phyloP scores from a whole-genome alignment of 2,888 invertebrate genomes.

The Cerastoderma edule region DNA sequence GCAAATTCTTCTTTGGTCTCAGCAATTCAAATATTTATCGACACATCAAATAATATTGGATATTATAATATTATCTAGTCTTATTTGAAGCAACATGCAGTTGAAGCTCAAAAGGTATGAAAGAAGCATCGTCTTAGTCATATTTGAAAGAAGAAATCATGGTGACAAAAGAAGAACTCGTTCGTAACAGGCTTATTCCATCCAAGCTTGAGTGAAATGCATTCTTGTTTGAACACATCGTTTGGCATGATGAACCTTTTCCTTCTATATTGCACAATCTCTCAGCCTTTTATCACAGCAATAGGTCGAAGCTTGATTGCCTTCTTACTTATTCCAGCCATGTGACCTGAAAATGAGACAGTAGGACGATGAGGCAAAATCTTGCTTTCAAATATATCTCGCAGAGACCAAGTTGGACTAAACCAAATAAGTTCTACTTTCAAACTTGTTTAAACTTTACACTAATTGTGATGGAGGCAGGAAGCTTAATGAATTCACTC shows the following conservation, averaged over 20 bases:
- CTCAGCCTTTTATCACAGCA: constrained; percentile 98
- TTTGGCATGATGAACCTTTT: not conserved
- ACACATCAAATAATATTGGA: too few species aligned
- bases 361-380: too few species aligned
- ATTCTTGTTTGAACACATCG: too few species aligned
- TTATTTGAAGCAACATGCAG: not conserved
- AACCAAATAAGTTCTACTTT: too few species aligned
- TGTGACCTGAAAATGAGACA: constrained; percentile 86
- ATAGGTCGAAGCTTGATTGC: constrained; percentile 98
- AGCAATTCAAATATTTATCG: too few species aligned
- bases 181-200: not conserved
- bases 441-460: too few species aligned
- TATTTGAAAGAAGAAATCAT: not conserved
- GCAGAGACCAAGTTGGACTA: too few species aligned
- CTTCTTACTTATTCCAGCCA: constrained; percentile 98
- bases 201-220: not conserved
- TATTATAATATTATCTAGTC: not conserved
- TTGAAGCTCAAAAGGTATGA: not conserved
- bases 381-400: too few species aligned
- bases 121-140: not conserved
- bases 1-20: too few species aligned
- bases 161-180: not conserved
- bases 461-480: too few species aligned
- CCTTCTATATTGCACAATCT: constrained; percentile 22
- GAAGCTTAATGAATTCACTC: too few species aligned